These are phyloP conservation scores for Calliphora vicina DNA, from an alignment of 1,140 invertebrate species.

Conservation along the genomic window DNA sequence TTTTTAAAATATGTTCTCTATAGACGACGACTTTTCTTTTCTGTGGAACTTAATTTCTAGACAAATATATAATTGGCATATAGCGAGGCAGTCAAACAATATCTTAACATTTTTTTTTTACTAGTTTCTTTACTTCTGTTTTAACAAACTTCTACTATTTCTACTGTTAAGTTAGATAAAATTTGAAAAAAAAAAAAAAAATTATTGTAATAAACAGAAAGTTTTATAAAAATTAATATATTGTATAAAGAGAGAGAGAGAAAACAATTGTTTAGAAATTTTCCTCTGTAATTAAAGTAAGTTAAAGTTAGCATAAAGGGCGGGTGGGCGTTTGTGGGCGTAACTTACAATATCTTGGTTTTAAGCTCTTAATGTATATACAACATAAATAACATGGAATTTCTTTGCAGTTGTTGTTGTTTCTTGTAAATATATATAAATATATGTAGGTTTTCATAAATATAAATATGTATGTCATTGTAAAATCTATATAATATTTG, in stretches of 20 bases:
- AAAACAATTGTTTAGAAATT: background rate
- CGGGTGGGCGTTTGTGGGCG: background rate
- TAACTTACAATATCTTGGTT: background rate
- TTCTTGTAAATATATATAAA: no score
- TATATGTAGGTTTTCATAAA: no score
- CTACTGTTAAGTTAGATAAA: no score
- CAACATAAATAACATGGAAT: background rate
- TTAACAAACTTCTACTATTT: no score
- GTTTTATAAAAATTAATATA: no score
- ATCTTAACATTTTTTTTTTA: background rate
- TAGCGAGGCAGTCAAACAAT: slow-evolving; percentile 9
- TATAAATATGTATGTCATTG: no score
- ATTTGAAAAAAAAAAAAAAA: background rate
- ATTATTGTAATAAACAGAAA: background rate
- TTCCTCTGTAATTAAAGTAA: background rate
- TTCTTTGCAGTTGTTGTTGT: background rate
- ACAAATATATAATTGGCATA: slow-evolving; percentile 1
- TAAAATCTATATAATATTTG: no score
- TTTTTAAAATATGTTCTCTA: background rate
- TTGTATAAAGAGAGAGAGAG: no score
- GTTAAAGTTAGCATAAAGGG: background rate
- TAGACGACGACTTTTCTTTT: background rate
- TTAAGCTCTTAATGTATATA: background rate
- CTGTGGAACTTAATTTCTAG: slow-evolving; percentile 7
- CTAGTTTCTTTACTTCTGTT: background rate